Percentiles rank a stretch among this genome's conserved stretches.
phyloP scores from a whole-genome alignment of 2,113 vertebrate species.

The Sprattus sprattus region DNA sequence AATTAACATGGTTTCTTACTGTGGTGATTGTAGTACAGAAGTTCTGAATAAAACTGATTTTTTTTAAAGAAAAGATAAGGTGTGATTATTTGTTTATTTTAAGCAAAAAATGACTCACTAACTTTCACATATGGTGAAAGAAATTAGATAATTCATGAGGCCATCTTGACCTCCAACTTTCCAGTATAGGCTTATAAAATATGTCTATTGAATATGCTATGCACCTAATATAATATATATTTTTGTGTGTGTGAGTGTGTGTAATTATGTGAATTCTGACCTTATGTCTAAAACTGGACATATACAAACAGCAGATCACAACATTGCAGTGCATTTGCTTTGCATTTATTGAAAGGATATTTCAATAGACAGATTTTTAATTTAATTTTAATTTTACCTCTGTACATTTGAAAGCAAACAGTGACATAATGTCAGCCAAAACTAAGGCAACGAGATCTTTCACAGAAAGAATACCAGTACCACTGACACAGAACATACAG shows the following conservation, averaged over 20 bases:
- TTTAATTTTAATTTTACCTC: not conserved
- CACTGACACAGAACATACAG: not conserved
- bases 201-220: too few species aligned
- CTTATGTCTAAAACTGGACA: not conserved
- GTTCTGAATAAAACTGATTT: not conserved
- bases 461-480: conserved; percentile 68
- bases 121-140: not conserved
- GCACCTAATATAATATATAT: too few species aligned
- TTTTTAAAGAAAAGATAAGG: too few species aligned
- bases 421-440: conserved; percentile 24
- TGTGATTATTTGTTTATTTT: too few species aligned
- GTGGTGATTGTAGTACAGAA: not conserved
- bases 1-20: not conserved
- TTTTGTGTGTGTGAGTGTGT: too few species aligned
- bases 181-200: too few species aligned
- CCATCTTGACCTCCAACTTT: too few species aligned
- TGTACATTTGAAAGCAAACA: not conserved
- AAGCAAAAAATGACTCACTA: too few species aligned
- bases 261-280: not conserved
- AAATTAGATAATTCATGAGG: not conserved
- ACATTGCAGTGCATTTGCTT: not conserved
- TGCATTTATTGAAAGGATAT: conserved; percentile 5
- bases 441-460: conserved; percentile 65
- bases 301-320: not conserved
- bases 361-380: conserved; percentile 32